Evolutionary conservation across 1,140 invertebrate genomes (phyloP), one percentile per base, ranked within the genome.

Genomic region (Zaprionus capensis): DNA sequence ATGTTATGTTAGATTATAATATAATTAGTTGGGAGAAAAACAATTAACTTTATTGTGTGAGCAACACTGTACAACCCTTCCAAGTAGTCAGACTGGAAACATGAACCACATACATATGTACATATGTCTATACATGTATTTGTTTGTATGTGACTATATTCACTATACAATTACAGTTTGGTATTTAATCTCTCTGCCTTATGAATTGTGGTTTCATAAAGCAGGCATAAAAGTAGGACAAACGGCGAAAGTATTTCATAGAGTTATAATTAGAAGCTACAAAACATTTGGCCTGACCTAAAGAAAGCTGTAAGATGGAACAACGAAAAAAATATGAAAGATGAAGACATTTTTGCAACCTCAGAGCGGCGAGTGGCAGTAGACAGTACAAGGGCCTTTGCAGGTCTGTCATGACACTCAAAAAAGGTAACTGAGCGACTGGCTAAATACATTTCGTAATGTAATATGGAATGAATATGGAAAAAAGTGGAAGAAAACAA

Each of bases 361-460:
- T 66, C 53, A 41, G 49, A 53, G 44, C 67, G 5, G n/a, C 17
- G 11, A 49, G 61, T 28, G 34, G 15, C 22, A 24, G 36, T 15
- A 38, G 36, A 11, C 34, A 36, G 67, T 62, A 51, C 46, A 24
- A 34, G 36, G 51, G 36, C 51, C 22, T 59, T 17, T 57, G 57
- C 34, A 70, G 72, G 67, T 71, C 67, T 28, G 28, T 62, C 70
- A 65, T 66, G 70, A 57, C 62, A 65, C 51, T 71, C 64, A 36
- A 74, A 57, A 34, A 41, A 12, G 24, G 12, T 31, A 36, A 51
- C 51, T 65, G 64, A 55, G 51, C 20, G 49, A 73, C 22, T 56
- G 22, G 36, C 41, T 17, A 84, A 87, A 87, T 73, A 78, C 68
- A 78, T 80, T 88, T 88, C 75, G 88, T 79, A 90, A 88, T 81